These are phyloP conservation scores for Anseranas semipalmata DNA, from an alignment of 2,113 vertebrate species.

Conservation along the genomic window DNA sequence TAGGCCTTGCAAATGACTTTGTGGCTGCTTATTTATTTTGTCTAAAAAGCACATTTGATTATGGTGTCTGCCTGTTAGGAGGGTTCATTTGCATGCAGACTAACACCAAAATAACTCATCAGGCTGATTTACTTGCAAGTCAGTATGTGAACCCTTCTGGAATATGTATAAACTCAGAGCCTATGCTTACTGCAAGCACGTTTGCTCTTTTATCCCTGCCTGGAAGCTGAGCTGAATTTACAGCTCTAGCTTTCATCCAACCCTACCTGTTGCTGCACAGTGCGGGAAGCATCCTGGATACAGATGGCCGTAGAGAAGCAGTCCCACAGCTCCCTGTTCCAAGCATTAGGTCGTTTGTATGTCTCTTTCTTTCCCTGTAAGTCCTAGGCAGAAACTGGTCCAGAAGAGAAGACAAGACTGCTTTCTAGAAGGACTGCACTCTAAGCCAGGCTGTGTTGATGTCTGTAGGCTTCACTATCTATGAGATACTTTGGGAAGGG, in stretches of 20 bases:
- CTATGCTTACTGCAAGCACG: not conserved
- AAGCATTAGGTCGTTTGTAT: not conserved
- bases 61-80: not conserved
- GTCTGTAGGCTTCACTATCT: not conserved
- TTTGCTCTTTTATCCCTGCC: not conserved
- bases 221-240: not conserved
- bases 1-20: constrained; percentile 20
- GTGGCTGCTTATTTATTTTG: constrained; percentile 1
- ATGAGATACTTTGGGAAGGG: not conserved
- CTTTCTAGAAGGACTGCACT: not conserved
- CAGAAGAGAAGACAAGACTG: not conserved
- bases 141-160: not conserved
- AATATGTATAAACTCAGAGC: constrained; percentile 11
- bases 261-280: not conserved
- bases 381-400: not conserved
- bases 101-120: constrained; percentile 17
- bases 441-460: not conserved
- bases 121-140: constrained; percentile 15
- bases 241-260: not conserved
- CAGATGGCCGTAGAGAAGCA: not conserved
- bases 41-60: constrained; percentile 12
- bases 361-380: not conserved
- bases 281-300: not conserved
- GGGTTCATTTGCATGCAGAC: constrained; percentile 29
- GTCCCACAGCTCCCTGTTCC: not conserved